Evolutionary conservation across 2,888 invertebrate genomes (phyloP).

Genomic region (Tricholauxania praeusta): DNA sequence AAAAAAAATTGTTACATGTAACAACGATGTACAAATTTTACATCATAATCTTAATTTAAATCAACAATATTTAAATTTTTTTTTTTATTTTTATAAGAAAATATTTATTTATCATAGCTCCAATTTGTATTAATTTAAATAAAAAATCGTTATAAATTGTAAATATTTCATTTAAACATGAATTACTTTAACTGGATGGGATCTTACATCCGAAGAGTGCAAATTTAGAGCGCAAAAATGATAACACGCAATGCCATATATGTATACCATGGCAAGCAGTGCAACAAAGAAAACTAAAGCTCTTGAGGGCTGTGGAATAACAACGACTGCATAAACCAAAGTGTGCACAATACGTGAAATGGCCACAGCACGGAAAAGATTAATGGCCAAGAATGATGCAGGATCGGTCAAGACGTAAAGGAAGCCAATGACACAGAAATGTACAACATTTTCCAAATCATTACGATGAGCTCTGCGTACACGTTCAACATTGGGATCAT

Average conservation of each 20-base stretch:
- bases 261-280: conserved; percentile 64
- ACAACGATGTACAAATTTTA: too few relatives aligned
- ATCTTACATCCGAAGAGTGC: conserved; percentile 4
- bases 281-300: conserved; percentile 69
- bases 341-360: conserved; percentile 71
- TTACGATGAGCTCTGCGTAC: conserved; percentile 73
- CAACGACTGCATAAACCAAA: conserved; percentile 70
- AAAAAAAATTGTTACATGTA: too few relatives aligned
- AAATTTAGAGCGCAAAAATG: conserved; percentile 51
- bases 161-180: not conserved
- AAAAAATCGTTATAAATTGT: too few relatives aligned
- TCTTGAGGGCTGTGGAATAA: conserved; percentile 71
- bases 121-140: too few relatives aligned
- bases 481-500: conserved; percentile 71
- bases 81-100: too few relatives aligned
- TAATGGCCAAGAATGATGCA: conserved; percentile 66
- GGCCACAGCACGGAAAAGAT: conserved; percentile 71
- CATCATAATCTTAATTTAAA: too few relatives aligned
- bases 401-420: conserved; percentile 71
- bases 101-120: not conserved
- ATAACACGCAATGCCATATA: conserved; percentile 69
- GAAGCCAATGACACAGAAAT: conserved; percentile 70
- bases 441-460: conserved; percentile 73
- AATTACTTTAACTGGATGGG: not conserved
- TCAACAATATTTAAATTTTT: too few relatives aligned